Percentiles rank a stretch among this genome's conserved stretches.
These are phyloP conservation scores for Lindbergichthys nudifrons DNA, from an alignment of 2,797 vertebrate species.

Conservation along the genomic window DNA sequence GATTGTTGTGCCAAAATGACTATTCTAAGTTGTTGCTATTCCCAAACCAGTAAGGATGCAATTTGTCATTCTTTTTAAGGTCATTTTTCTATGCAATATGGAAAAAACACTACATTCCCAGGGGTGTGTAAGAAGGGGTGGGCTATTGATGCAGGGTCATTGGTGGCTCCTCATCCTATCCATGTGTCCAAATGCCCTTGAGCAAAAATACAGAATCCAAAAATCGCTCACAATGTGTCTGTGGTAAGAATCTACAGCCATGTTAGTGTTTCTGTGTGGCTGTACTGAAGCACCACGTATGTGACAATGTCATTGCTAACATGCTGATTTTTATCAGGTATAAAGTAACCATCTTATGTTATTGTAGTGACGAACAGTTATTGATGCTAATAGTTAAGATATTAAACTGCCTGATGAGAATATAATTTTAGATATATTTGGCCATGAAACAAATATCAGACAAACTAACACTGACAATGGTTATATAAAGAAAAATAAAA, in stretches of 20 bases:
- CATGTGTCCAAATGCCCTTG: constrained; percentile 3
- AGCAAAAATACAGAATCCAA: constrained; percentile 27
- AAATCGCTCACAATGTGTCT: neutral
- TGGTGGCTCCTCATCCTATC: constrained; percentile 15
- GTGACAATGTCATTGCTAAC: neutral
- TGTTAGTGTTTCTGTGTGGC: neutral
- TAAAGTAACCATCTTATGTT: neutral
- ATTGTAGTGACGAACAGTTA: neutral
- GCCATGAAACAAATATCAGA: too few species aligned
- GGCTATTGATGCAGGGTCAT: constrained; percentile 10
- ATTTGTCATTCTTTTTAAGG: neutral
- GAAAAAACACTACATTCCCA: neutral
- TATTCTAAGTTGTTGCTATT: constrained; percentile 2
- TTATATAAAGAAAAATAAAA: neutral
- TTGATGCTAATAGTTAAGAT: neutral
- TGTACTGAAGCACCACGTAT: neutral
- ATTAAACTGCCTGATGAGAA: neutral
- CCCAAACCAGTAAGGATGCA: neutral
- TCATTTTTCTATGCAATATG: constrained; percentile 3
- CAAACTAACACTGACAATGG: neutral
- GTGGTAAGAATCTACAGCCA: neutral
- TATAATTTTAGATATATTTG: neutral
- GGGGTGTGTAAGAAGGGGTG: neutral
- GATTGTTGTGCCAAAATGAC: constrained; percentile 3
- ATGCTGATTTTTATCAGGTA: neutral